phyloP scores from a whole-genome alignment of 1,140 invertebrate species.

The Pseudomyrmex pallidus region DNA sequence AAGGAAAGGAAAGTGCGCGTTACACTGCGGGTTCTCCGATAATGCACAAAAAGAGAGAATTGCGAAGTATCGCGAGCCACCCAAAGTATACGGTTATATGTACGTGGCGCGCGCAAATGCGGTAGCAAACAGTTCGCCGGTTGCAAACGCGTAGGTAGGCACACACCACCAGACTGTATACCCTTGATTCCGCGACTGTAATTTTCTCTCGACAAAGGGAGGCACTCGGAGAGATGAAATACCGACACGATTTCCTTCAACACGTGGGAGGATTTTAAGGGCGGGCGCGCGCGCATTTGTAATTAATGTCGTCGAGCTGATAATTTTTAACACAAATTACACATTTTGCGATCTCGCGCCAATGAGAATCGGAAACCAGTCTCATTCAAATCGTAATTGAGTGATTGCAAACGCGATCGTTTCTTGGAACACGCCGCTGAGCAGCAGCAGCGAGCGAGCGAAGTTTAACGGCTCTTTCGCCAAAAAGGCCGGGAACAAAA shows the following conservation, averaged over 20 bases:
- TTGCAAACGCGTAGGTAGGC: conserved; percentile 39
- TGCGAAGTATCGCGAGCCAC: conserved; percentile 65
- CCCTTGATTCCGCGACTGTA: conserved; percentile 46
- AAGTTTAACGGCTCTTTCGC: neutral
- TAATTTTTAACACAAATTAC: neutral
- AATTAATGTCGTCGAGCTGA: conserved; percentile 21
- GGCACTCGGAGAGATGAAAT: conserved; percentile 18
- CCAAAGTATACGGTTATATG: conserved; percentile 63
- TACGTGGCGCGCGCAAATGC: conserved; percentile 39
- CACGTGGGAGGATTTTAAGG: neutral
- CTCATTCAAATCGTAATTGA: no score
- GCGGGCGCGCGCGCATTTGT: conserved; percentile 2
- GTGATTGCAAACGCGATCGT: neutral
- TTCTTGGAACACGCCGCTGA: neutral
- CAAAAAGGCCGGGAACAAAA: conserved; percentile 8
- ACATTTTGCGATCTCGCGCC: neutral
- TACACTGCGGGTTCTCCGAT: conserved; percentile 15
- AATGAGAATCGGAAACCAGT: no score
- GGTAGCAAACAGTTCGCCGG: conserved; percentile 44
- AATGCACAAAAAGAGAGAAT: conserved; percentile 63
- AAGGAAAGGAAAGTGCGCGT: conserved; percentile 45
- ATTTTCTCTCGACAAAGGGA: conserved; percentile 57
- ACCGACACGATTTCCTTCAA: neutral
- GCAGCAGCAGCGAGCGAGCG: no score
- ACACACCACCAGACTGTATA: conserved; percentile 24